phyloP scores from a whole-genome alignment of 2,888 invertebrate species.

The Hecatera dysodea region DNA sequence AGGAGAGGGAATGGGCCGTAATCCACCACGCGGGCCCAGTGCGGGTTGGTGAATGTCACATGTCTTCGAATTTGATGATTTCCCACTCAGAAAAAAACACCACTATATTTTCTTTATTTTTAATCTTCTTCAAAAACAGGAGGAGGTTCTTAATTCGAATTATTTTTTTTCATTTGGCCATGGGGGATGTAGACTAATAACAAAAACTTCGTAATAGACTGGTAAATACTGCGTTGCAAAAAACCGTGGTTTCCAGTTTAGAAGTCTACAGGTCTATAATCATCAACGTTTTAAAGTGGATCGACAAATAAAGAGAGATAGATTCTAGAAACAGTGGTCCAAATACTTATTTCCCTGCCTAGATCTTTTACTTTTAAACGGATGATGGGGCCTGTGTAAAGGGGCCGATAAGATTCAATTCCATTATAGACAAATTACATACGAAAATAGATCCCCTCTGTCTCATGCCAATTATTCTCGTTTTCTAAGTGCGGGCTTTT shows the following conservation, averaged over 20 bases:
- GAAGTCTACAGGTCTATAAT: too few relatives aligned
- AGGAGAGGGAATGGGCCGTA: too few relatives aligned
- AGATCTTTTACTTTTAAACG: not conserved
- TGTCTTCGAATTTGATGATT: too few relatives aligned
- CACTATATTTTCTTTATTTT: not conserved
- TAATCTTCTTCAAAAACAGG: too few relatives aligned
- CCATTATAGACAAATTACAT: not conserved
- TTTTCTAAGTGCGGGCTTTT: too few relatives aligned
- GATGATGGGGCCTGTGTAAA: not conserved
- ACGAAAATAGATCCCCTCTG: constrained; percentile 4
- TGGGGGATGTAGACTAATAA: not conserved
- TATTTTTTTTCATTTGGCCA: not conserved
- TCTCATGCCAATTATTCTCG: not conserved
- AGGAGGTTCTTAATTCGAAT: too few relatives aligned
- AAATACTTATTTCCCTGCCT: not conserved
- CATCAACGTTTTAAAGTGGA: not conserved
- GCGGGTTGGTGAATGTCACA: too few relatives aligned
- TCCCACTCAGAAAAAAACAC: too few relatives aligned
- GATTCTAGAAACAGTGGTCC: not conserved
- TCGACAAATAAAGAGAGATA: not conserved
- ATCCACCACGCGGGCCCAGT: too few relatives aligned
- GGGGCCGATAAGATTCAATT: not conserved
- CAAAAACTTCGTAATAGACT: not conserved
- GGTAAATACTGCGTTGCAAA: not conserved
- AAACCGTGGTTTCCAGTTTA: not conserved